phyloP scores from a whole-genome alignment of 2,888 invertebrate genomes.

The Lampropteryx suffumata region DNA sequence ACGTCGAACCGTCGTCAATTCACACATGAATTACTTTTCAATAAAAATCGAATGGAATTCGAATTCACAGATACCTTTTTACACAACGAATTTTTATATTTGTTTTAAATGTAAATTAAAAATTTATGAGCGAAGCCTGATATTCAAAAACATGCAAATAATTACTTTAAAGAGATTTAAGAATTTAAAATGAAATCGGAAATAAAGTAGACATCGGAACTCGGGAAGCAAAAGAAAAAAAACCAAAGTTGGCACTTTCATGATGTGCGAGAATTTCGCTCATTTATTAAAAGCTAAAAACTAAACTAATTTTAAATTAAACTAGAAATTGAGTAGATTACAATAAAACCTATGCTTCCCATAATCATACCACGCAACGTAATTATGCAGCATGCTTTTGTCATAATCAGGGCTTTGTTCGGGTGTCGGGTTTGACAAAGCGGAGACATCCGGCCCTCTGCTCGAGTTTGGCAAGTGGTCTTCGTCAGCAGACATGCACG shows the following conservation, averaged over 20 bases:
- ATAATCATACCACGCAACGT: not conserved
- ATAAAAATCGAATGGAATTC: conserved; percentile 48
- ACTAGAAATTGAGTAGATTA: too few species aligned
- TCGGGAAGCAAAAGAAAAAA: too few species aligned
- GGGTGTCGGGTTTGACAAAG: conserved; percentile 63
- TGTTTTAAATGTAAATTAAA: conserved; percentile 1
- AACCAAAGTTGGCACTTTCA: too few species aligned
- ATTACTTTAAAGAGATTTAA: not conserved
- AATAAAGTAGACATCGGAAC: too few species aligned
- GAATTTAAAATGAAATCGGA: too few species aligned
- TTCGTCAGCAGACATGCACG: conserved; percentile 62
- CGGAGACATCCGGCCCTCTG: conserved; percentile 66
- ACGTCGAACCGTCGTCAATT: conserved; percentile 55
- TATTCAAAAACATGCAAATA: not conserved
- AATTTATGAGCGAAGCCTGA: not conserved
- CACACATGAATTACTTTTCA: conserved; percentile 52
- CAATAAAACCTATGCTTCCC: not conserved
- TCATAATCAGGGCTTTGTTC: conserved; percentile 65
- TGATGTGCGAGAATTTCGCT: too few species aligned
- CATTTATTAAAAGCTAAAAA: too few species aligned
- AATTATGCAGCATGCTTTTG: conserved; percentile 23
- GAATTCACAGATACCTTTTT: conserved; percentile 43
- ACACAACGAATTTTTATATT: conserved; percentile 14
- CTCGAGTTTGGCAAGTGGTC: conserved; percentile 76
- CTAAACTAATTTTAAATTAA: too few species aligned